A percentile compares a stretch with the other conserved stretches of the same genome.
Conservation (phyloP, 1,140 invertebrate genomes). For the Thalassaphorura encarpata region DNA sequence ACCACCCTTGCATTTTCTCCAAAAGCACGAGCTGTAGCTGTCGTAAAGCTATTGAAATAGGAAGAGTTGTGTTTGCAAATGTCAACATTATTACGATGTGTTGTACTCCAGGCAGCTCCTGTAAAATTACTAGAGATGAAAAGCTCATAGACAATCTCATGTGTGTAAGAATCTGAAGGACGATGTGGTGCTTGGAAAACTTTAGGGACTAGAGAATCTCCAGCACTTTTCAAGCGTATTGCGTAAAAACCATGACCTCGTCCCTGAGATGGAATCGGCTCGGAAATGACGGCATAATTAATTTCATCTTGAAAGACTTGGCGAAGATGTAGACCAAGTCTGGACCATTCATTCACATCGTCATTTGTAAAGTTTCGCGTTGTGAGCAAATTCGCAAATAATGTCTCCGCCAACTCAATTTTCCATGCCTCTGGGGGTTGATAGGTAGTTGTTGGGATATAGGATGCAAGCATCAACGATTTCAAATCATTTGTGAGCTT, state of each 20-base stretch:
- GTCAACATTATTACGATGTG: conserved; percentile 15
- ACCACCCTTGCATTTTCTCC: not conserved
- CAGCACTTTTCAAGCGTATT: not conserved
- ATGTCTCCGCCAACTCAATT: not conserved
- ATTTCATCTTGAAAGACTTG: not conserved
- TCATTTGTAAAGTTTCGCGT: not conserved
- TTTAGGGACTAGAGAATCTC: not conserved
- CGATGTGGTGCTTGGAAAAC: conserved; percentile 13
- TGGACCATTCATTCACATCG: not conserved
- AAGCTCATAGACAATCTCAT: conserved; percentile 1
- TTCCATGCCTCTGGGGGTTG: not conserved
- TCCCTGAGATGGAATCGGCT: not conserved
- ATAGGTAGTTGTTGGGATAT: not conserved
- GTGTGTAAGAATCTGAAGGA: conserved; percentile 9
- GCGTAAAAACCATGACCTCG: not conserved
- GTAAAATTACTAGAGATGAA: not conserved
- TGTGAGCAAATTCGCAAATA: not conserved
- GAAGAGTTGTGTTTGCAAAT: conserved; percentile 1
- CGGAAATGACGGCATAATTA: not conserved
- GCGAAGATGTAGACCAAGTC: not conserved
- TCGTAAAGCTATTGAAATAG: conserved; percentile 11
- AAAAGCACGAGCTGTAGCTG: not conserved
- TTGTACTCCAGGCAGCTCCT: conserved; percentile 7
- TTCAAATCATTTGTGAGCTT: no score
- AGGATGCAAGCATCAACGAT: not conserved